A percentile compares a stretch with the other conserved stretches of the same genome.
These are phyloP conservation scores for Ceuthmochares aereus DNA, from an alignment of 2,113 vertebrate species.

Conservation along the genomic window DNA sequence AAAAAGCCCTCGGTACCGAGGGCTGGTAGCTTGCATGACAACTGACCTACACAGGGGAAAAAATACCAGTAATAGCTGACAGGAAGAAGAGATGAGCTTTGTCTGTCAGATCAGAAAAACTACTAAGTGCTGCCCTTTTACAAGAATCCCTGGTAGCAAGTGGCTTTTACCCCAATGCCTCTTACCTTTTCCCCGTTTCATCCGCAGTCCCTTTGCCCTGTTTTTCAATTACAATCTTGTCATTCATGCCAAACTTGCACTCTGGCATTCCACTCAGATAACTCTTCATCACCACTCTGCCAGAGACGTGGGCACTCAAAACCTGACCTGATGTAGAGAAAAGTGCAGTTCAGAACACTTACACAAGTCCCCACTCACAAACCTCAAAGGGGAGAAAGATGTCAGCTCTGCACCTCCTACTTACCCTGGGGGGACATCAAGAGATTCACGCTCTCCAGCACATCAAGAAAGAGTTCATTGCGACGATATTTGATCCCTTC, in stretches of 20 bases:
- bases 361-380: not conserved
- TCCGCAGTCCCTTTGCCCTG: slow-evolving; percentile 97
- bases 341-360: not conserved
- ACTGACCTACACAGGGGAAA: not conserved
- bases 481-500: slow-evolving; percentile 99
- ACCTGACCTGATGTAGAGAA: slow-evolving; percentile 87
- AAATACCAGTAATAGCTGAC: not conserved
- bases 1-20: not conserved
- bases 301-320: slow-evolving; percentile 96
- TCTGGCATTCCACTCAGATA: slow-evolving; percentile 99
- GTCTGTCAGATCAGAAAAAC: not conserved
- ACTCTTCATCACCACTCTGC: slow-evolving; percentile 99
- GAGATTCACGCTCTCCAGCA: slow-evolving; percentile 97
- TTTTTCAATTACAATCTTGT: slow-evolving; percentile 99
- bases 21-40: not conserved
- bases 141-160: not conserved
- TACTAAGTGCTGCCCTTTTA: not conserved
- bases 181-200: slow-evolving; percentile 95
- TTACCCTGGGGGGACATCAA: slow-evolving; percentile 98
- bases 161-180: not conserved
- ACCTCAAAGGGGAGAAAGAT: not conserved
- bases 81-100: not conserved
- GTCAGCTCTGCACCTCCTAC: not conserved
- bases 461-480: slow-evolving; percentile 97
- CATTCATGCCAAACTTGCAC: slow-evolving; percentile 99